Base-by-base conservation (phyloP, 2,113 vertebrate species). In the Solea senegalensis region DNA sequence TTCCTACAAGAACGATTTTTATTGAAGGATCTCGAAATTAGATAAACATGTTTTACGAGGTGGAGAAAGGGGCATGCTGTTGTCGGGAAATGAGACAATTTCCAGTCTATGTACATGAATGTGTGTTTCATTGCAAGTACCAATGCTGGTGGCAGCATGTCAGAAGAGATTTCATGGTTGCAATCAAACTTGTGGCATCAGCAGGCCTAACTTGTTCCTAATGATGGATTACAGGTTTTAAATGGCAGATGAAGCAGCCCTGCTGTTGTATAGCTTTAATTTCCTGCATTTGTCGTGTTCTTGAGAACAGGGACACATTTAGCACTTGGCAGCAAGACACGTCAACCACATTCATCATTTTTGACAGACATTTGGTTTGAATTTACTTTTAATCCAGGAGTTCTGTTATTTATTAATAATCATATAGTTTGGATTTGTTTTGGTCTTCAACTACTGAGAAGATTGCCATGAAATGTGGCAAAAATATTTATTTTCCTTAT, bases 41-140 rank as follows among this genome's bases (percentile, higher is more conserved):
- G 74, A 88, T 87, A 80, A 90, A 90, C 87, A 87, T 86, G 52
- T 81, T 89, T 88, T 84, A 85, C 49, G 67, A 84, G 82, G 80
- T 69, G 57, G 49, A 72, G 48, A 56, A 50, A 65, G 15, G 53
- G 45, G 53, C 53, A 8, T 16, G 21, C 27, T 55, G 58, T 80
- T 79, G 68, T 82, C 60, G 72, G 85, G 83, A 86, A 86, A 52
- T 45, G 61, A 77, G 73, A 60, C 11, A 8, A 52, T 76, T 78
- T 70, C 68, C 56, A 54, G 16, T 14, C 2, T 53, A 40, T 34
- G 49, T 9, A 3, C 40, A 21, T 55, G 54, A 16, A 21, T 21
- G 49, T 40, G 62, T 40, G 62, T 58, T 76, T 65, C 43, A 56
- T 34, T 65, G 57, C 9, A 45, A 65, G 46, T 69, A 66, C 67